Evolutionary conservation across 1,140 invertebrate species (phyloP), one percentile per base, ranked within the genome.

Genomic region (Bombus sylvicola): DNA sequence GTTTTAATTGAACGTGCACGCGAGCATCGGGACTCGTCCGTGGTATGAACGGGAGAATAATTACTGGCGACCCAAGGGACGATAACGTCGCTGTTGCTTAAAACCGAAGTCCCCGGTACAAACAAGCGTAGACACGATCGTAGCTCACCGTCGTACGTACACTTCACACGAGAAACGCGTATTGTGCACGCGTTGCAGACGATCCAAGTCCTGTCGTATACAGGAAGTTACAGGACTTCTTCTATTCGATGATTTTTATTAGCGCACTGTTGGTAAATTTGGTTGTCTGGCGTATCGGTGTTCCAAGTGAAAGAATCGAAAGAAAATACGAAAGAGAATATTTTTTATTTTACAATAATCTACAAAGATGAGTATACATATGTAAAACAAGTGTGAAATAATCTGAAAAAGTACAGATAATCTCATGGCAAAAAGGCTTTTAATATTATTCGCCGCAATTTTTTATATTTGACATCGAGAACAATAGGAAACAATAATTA

Each of bases 1-100:
- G 41, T 77, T 90, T 89, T 89, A 89, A 90, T 89, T 90, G 85
- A 87, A 81, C 57, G 87, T 83, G 43, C 77, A 81, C 72, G 47
- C 81, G 84, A 89, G 72, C 84, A 87, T 87, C 85, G 80, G 31
- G 77, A 28, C 41, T 64, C 62, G 53, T 71, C 13, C 76, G 28
- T n/a, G 75, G 15, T 53, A n/a, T 41, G 73, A 83, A 81, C 66
- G 28, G 57, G 57, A 80, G 72, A 84, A 84, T 87, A 89, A 90
- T 84, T 90, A 89, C 84, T 34, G 71, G 64, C 64, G 47, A 74
- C 28, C 4, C 18, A 12, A 43, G 72, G 31, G 74, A 53, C 79
- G 53, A 83, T 81, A 77, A 57, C 47, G 47, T 64, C 41, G 22
- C 13, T 47, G 57, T 53, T 64, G 75, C 31, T 87, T 84, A 66